phyloP scores from a whole-genome alignment of 2,797 vertebrate species.

The Pantherophis alleghaniensis region DNA sequence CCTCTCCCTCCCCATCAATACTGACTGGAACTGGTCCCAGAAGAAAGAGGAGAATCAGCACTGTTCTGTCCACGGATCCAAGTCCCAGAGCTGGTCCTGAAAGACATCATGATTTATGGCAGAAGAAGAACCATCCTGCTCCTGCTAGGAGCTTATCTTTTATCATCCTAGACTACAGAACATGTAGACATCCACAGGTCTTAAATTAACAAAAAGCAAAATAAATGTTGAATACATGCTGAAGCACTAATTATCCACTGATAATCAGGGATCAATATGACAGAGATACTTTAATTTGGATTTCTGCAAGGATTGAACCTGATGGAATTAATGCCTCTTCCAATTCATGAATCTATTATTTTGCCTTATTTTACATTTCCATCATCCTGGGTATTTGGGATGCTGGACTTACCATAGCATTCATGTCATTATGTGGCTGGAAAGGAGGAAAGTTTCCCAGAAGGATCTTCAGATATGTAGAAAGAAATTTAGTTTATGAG shows the following conservation, averaged over 20 bases:
- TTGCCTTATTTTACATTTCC: neutral
- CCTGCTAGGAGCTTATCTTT: neutral
- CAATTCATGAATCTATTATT: neutral
- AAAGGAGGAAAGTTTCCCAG: neutral
- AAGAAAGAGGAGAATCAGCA: neutral
- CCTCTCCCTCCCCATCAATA: neutral
- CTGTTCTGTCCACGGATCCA: neutral
- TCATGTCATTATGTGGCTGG: neutral
- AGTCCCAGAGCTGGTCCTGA: neutral
- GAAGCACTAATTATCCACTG: neutral
- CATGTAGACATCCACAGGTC: neutral
- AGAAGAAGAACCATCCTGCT: neutral
- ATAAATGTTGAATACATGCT: neutral
- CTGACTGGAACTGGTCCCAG: neutral
- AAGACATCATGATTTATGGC: neutral
- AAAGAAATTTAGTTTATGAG: neutral
- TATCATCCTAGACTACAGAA: neutral
- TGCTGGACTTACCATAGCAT: neutral
- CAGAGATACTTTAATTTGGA: neutral
- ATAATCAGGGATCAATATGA: neutral
- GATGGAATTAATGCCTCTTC: neutral
- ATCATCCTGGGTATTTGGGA: neutral
- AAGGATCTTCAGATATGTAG: neutral
- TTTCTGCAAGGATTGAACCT: neutral
- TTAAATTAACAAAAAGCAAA: neutral